phyloP scores from a whole-genome alignment of 1,140 invertebrate species.

The Sminthurinus signatus region DNA sequence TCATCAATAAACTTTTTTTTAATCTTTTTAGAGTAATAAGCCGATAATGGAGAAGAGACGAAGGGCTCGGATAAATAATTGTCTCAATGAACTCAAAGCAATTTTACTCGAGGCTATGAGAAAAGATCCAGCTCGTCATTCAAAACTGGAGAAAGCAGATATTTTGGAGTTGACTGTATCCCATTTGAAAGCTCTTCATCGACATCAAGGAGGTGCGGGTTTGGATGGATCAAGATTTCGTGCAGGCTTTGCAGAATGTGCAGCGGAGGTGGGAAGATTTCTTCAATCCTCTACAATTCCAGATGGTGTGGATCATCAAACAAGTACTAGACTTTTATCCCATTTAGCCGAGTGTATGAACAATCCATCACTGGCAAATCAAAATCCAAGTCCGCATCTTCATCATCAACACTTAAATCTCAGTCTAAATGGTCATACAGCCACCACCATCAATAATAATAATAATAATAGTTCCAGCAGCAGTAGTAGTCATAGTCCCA shows the following conservation, averaged over 20 bases:
- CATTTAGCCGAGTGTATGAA: constrained; percentile 24
- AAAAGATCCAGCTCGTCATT: constrained; percentile 81
- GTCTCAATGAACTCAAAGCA: constrained; percentile 74
- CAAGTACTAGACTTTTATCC: constrained; percentile 15
- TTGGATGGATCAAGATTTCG: constrained; percentile 75
- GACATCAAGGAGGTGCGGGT: constrained; percentile 64
- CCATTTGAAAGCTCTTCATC: constrained; percentile 74
- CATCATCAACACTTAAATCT: background rate
- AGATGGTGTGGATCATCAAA: constrained; percentile 17
- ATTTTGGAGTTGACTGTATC: constrained; percentile 82
- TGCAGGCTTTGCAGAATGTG: constrained; percentile 73
- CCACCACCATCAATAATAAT: too few relatives aligned
- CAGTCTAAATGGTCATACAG: background rate
- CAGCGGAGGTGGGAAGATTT: constrained; percentile 46
- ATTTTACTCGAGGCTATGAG: constrained; percentile 67
- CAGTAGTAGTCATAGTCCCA: background rate
- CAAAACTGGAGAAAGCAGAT: constrained; percentile 78
- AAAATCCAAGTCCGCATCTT: too few relatives aligned
- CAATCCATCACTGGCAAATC: background rate
- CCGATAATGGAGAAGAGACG: constrained; percentile 87
- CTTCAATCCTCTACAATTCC: constrained; percentile 14
- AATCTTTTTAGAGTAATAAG: constrained; percentile 72
- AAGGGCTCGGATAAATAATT: constrained; percentile 78
- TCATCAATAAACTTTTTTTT: background rate
- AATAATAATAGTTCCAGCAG: constrained; percentile 12